These are phyloP conservation scores for Stichopus chloronotus DNA, from an alignment of 35 echinoderm and acorn worm genomes.

Conservation along the genomic window DNA sequence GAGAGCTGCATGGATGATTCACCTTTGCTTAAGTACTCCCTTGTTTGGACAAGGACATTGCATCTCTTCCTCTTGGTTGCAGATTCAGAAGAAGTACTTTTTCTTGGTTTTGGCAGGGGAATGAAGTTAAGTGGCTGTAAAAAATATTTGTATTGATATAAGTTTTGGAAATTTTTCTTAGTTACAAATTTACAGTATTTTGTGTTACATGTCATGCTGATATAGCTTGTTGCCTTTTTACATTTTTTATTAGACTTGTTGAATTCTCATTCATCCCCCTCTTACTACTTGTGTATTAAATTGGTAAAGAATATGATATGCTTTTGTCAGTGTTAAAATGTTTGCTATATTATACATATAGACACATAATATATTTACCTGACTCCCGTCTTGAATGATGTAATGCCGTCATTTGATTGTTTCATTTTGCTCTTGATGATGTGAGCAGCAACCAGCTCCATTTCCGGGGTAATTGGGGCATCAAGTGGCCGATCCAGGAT, in stretches of 20 bases:
- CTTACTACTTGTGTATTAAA: no score
- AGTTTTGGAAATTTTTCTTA: not conserved
- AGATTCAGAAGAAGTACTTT: not conserved
- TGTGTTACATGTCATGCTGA: not conserved
- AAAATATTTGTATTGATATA: not conserved
- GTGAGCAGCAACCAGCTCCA: not conserved
- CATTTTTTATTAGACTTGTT: not conserved
- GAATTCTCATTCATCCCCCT: no score
- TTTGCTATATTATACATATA: no score
- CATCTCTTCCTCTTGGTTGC: not conserved
- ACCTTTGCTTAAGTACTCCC: conserved; percentile 13
- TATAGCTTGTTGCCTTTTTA: no score
- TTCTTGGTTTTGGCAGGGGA: not conserved
- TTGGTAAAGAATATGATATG: no score
- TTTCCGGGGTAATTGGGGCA: conserved; percentile 22
- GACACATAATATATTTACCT: not conserved
- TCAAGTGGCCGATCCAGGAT: conserved; percentile 10
- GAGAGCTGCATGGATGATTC: conserved; percentile 25
- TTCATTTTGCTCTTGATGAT: conserved; percentile 38
- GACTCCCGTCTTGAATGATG: conserved; percentile 26
- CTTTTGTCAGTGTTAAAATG: no score
- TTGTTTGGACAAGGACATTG: not conserved
- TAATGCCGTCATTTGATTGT: conserved; percentile 26
- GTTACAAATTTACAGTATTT: not conserved
- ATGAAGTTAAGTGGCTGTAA: conserved; percentile 10